Evolutionary conservation across 2,113 vertebrate species (phyloP), one percentile per base, ranked within the genome.

Genomic region (Ctenodactylus gundi): DNA sequence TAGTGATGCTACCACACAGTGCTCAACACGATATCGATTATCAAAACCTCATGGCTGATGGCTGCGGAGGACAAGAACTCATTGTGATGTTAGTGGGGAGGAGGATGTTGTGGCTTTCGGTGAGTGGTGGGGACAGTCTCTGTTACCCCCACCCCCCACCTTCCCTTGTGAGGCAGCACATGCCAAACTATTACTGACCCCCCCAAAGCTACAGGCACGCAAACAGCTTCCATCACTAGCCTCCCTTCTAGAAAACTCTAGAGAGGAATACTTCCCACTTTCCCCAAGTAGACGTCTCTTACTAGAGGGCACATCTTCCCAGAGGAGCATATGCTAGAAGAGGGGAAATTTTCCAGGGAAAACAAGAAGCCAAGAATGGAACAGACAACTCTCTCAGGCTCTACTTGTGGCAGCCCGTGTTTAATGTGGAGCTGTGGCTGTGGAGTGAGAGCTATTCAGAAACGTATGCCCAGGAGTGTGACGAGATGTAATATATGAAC

Each of bases 401-500:
- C 17, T 18, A 18, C 75, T 85, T 51, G 4, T 29, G 53, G 88
- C 96, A 96, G 96, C 86, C 91, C 77, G 90, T 97, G 94, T 95
- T 96, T 96, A 96, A 96, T 2, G 29, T 49, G 94, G 93, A 84
- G 60, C 83, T 90, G 73, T n/a, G 91, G 94, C 90, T 92, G 93
- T 4, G 34, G 91, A 97, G 96, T 86, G 94, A 88, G 88, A 92
- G 94, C 92, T 94, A 90, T 94, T 96, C 88, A 88, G 93, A 96
- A 95, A 95, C n/a, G 49, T 84, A 93, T 88, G 49, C 96, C 85
- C 95, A 55, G 77, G 94, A 87, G 96, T 81, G 77, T n/a, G 90
- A 78, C 7, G 5, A 90, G 78, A 81, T 80, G 5, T 97, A 97
- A 97, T 94, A 96, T 93, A 96, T 94, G 95, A 97, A 96, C 96